These are phyloP conservation scores for Theristicus caerulescens DNA, from an alignment of 2,113 vertebrate species.

Conservation along the genomic window DNA sequence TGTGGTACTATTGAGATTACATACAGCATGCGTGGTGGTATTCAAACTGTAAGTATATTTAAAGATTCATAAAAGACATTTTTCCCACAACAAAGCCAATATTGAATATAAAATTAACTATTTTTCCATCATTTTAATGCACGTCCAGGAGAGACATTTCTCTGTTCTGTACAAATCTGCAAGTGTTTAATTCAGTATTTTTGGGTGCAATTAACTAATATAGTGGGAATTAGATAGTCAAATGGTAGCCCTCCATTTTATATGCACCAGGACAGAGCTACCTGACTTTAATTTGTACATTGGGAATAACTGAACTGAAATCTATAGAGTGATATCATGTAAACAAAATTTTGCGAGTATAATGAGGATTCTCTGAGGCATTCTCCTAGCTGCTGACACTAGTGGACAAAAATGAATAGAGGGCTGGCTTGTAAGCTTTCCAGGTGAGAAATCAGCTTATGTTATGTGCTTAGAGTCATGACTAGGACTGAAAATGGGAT, in stretches of 20 bases:
- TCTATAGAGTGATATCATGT: not conserved
- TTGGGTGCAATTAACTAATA: not conserved
- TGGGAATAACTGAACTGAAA: not conserved
- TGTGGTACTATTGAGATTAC: constrained; percentile 60
- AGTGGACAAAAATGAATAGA: not conserved
- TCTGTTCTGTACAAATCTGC: not conserved
- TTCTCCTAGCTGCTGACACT: not conserved
- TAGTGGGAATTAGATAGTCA: not conserved
- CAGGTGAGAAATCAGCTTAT: not conserved
- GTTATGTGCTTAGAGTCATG: not conserved
- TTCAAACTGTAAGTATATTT: constrained; percentile 76
- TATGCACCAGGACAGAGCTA: not conserved
- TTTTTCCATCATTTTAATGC: not conserved
- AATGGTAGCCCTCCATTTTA: not conserved
- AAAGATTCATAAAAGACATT: not conserved
- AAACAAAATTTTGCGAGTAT: not conserved
- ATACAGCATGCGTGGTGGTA: not conserved
- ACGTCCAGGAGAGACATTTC: not conserved
- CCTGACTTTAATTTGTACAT: not conserved
- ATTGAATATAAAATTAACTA: not conserved
- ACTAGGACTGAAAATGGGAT: not conserved
- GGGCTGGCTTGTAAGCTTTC: not conserved
- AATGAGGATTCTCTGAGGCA: not conserved
- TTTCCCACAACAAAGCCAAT: not conserved
- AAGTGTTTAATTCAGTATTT: not conserved